A percentile compares a stretch with the other conserved stretches of the same genome.
These are phyloP conservation scores for Apis dorsata DNA, from an alignment of 1,140 invertebrate genomes.

Conservation along the genomic window DNA sequence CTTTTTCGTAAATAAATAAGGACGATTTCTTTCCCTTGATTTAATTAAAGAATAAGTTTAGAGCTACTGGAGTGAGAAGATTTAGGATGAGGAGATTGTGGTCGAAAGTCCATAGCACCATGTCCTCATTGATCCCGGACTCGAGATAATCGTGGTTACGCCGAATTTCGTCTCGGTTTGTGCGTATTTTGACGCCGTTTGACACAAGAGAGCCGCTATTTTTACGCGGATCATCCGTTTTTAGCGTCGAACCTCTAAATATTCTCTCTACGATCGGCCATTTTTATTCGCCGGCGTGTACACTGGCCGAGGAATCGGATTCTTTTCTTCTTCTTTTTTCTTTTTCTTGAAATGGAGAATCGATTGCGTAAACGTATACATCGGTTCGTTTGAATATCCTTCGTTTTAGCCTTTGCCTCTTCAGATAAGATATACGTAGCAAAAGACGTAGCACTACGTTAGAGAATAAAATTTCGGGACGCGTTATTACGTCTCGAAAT, in stretches of 20 bases:
- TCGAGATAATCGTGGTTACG: constrained; percentile 2
- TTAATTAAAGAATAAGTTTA: no score
- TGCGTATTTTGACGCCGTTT: neutral
- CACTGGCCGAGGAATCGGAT: neutral
- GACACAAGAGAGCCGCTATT: no score
- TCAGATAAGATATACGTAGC: constrained; percentile 36
- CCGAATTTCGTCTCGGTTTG: constrained; percentile 19
- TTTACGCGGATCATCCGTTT: neutral
- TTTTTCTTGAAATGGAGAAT: neutral
- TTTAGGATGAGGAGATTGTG: constrained; percentile 7
- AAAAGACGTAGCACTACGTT: neutral
- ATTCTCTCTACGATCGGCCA: neutral
- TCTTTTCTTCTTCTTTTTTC: neutral
- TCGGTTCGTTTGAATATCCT: constrained; percentile 13
- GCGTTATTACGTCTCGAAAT: neutral
- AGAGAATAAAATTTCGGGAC: neutral
- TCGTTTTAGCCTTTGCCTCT: constrained; percentile 36
- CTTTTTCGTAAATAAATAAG: no score
- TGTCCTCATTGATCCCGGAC: neutral
- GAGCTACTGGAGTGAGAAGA: neutral
- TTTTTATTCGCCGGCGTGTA: neutral
- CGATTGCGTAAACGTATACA: constrained; percentile 17
- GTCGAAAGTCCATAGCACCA: constrained; percentile 12
- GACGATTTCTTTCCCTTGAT: no score
- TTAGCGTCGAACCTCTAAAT: neutral